phyloP scores from a whole-genome alignment of 2,113 vertebrate species.

The Charadrius vociferus region DNA sequence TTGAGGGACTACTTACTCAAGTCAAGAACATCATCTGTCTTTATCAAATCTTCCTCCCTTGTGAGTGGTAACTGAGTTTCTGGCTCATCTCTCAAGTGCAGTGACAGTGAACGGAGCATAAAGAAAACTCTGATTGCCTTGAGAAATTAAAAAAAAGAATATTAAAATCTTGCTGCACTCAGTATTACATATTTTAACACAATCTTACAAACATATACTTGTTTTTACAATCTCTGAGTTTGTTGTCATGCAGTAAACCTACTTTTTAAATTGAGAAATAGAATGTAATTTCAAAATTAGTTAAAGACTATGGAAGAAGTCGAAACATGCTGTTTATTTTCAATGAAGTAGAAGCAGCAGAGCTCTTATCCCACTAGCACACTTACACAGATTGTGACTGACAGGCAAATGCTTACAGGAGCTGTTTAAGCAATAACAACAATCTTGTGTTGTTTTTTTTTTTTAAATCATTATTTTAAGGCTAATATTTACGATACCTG shows the following conservation, averaged over 20 bases:
- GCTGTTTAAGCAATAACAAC: neutral
- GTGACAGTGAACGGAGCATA: slow-evolving; percentile 91
- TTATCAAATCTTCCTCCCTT: slow-evolving; percentile 93
- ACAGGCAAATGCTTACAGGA: neutral
- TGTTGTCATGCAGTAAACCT: neutral
- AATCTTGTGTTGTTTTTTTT: neutral
- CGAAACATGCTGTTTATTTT: neutral
- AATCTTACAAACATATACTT: neutral
- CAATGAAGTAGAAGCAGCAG: neutral
- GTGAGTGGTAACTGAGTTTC: slow-evolving; percentile 96
- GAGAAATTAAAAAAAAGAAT: neutral
- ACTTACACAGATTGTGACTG: neutral
- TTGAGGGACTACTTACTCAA: slow-evolving; percentile 86
- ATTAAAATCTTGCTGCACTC: neutral
- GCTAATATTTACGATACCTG: neutral
- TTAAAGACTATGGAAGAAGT: neutral
- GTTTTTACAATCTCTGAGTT: neutral
- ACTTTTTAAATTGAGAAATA: neutral
- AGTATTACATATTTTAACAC: neutral
- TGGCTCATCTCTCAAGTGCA: slow-evolving; percentile 86
- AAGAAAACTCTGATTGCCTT: slow-evolving; percentile 98
- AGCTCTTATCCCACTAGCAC: neutral
- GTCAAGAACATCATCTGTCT: slow-evolving; percentile 95
- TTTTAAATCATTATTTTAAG: neutral
- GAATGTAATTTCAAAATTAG: neutral